A percentile compares a stretch with the other conserved stretches of the same genome.
These are phyloP conservation scores for Asobara japonica DNA, from an alignment of 1,140 invertebrate species.

Conservation along the genomic window DNA sequence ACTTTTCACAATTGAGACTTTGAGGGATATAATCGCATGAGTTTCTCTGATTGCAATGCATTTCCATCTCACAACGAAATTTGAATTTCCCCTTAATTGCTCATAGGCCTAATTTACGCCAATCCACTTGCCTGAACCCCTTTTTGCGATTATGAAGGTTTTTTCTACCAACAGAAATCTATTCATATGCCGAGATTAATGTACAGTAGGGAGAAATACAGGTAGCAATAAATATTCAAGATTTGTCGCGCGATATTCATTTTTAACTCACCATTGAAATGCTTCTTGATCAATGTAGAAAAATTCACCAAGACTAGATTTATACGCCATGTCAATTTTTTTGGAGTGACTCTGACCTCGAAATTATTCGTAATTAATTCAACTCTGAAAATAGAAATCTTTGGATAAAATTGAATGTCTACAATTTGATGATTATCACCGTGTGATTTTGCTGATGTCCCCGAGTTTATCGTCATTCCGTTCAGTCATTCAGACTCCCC, in stretches of 20 bases:
- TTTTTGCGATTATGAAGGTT: no score
- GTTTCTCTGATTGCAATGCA: no score
- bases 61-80: no score
- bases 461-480: slow-evolving; percentile 31
- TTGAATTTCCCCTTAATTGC: no score
- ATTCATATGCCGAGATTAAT: no score
- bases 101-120: no score
- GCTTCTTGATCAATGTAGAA: background rate
- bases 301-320: background rate
- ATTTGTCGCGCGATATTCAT: background rate
- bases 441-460: background rate
- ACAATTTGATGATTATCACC: slow-evolving; percentile 12
- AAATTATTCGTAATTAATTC: background rate
- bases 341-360: background rate
- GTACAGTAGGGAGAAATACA: background rate
- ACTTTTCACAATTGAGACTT: no score
- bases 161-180: no score
- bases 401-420: slow-evolving; percentile 54
- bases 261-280: background rate
- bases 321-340: no score
- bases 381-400: slow-evolving; percentile 58
- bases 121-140: no score
- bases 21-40: no score
- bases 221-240: background rate
- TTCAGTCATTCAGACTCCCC: slow-evolving; percentile 36